These are phyloP conservation scores for Regulus satrapa DNA, from an alignment of 2,113 vertebrate genomes.

Conservation along the genomic window DNA sequence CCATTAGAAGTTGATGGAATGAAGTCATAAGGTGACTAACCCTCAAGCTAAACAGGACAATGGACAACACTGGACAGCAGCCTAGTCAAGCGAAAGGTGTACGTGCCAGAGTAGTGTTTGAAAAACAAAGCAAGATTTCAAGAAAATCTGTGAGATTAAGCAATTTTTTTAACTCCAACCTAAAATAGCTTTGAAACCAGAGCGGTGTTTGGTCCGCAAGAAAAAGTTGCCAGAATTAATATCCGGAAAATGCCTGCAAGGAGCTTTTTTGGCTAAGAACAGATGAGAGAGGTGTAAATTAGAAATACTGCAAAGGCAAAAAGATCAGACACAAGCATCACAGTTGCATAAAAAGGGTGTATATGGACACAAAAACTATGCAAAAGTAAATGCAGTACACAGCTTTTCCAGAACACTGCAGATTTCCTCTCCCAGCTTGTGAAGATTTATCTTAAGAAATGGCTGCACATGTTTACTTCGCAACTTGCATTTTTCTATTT, in stretches of 20 bases:
- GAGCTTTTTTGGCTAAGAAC: background rate
- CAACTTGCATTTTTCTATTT: background rate
- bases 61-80: background rate
- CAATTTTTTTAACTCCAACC: background rate
- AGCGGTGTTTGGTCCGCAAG: background rate
- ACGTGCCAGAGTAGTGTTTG: background rate
- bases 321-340: background rate
- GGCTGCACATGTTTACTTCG: background rate
- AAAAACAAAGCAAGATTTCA: background rate
- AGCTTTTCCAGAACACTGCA: background rate
- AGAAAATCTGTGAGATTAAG: background rate
- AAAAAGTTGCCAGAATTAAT: background rate
- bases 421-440: background rate
- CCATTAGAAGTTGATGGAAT: background rate
- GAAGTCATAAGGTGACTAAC: background rate
- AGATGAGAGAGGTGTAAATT: background rate
- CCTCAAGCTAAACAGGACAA: background rate
- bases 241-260: background rate
- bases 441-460: background rate
- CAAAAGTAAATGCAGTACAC: background rate
- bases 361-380: background rate
- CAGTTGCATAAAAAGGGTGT: background rate
- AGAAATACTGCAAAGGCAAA: background rate
- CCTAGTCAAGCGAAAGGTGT: background rate
- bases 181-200: background rate